A percentile compares a stretch with the other conserved stretches of the same genome.
These are phyloP conservation scores for Scaptomyza caliginosa DNA, from an alignment of 2,888 invertebrate species.

Conservation along the genomic window DNA sequence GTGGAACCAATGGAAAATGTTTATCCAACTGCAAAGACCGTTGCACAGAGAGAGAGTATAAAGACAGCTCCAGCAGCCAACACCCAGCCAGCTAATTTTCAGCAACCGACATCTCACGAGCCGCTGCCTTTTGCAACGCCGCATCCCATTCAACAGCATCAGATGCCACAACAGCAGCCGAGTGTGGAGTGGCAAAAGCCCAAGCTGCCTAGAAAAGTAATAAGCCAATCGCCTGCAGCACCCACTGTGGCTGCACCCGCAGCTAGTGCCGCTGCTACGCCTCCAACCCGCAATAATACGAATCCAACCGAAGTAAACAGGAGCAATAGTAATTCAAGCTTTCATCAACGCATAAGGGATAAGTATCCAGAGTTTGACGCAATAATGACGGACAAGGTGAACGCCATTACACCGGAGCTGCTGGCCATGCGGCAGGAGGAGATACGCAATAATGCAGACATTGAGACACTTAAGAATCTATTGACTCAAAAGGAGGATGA, in stretches of 20 bases:
- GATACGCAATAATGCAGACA: constrained; percentile 87
- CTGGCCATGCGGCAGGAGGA: constrained; percentile 85
- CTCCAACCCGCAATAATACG: constrained; percentile 19
- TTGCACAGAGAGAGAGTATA: background rate
- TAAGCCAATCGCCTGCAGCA: constrained; percentile 2
- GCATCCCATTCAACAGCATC: background rate
- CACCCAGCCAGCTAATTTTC: constrained; percentile 3
- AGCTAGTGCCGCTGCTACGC: background rate
- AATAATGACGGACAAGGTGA: constrained; percentile 81
- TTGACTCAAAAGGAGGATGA: constrained; percentile 93
- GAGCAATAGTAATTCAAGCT: constrained; percentile 62
- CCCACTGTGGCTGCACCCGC: background rate
- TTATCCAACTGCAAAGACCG: constrained; percentile 33
- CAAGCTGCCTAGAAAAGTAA: constrained; percentile 3
- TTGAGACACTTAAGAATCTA: constrained; percentile 89
- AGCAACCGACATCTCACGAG: constrained; percentile 2
- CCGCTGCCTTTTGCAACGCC: constrained; percentile 3
- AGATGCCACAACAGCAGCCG: background rate
- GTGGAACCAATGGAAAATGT: constrained; percentile 52
- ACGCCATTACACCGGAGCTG: constrained; percentile 87
- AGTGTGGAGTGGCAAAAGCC: constrained; percentile 9
- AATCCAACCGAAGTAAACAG: constrained; percentile 42
- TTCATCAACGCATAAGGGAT: constrained; percentile 76
- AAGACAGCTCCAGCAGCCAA: background rate
- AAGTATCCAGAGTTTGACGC: constrained; percentile 64